Conservation (phyloP, 1,140 invertebrate genomes). For the Lordiphosa clarofinis region DNA sequence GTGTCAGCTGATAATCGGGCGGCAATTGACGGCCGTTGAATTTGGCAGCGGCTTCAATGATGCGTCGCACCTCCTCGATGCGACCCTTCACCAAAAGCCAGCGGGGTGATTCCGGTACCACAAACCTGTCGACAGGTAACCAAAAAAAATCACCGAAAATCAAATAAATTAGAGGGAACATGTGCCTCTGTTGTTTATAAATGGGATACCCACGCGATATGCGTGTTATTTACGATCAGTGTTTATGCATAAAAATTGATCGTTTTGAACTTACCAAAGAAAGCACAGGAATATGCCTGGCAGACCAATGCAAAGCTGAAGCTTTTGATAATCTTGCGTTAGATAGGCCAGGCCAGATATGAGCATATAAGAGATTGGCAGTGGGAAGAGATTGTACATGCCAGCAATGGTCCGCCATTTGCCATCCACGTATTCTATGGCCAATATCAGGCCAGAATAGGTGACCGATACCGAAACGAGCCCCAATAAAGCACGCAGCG, state of each 20-base stretch:
- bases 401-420: conserved; percentile 87
- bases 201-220: conserved; percentile 54
- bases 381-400: conserved; percentile 87
- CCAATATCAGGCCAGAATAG: conserved; percentile 86
- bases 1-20: conserved; percentile 82
- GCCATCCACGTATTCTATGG: conserved; percentile 87
- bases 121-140: conserved; percentile 81
- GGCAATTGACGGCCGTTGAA: conserved; percentile 84
- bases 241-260: background rate
- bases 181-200: conserved; percentile 33
- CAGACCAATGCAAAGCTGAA: conserved; percentile 87
- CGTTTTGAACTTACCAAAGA: conserved; percentile 82
- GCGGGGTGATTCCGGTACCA: conserved; percentile 91
- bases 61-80: conserved; percentile 84
- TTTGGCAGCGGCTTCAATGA: conserved; percentile 85
- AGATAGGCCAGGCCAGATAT: conserved; percentile 86
- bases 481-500: conserved; percentile 83
- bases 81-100: conserved; percentile 89
- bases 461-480: conserved; percentile 87
- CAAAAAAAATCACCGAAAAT: background rate
- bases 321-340: conserved; percentile 86
- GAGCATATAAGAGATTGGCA: conserved; percentile 86
- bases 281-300: conserved; percentile 85
- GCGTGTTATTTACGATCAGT: conserved; percentile 32
- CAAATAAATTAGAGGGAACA: conserved; percentile 26